A percentile compares a stretch with the other conserved stretches of the same genome.
Evolutionary conservation across 2,888 invertebrate species (phyloP).

Genomic region (Stramonita haemastoma): DNA sequence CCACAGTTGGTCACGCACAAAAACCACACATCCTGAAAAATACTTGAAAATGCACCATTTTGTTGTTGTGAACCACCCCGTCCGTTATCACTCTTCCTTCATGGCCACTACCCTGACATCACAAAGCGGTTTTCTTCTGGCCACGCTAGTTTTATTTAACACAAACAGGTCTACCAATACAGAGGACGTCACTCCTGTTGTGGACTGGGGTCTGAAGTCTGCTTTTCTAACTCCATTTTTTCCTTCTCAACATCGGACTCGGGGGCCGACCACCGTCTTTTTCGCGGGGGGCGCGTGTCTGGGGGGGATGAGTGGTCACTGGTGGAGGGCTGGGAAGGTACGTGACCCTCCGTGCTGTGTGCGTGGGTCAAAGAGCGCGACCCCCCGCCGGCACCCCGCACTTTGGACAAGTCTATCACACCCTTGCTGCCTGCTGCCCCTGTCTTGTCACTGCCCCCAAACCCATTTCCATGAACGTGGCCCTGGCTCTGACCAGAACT

Average conservation of each 20-base stretch:
- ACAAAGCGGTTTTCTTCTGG: neutral
- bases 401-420: too few relatives aligned
- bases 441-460: neutral
- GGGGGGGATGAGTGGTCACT: conserved; percentile 12
- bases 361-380: conserved; percentile 35
- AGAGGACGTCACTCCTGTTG: conserved; percentile 1
- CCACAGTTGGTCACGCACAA: neutral
- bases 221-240: conserved; percentile 30
- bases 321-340: conserved; percentile 3
- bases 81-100: neutral
- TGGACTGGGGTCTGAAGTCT: conserved; percentile 14
- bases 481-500: neutral
- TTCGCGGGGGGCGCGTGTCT: conserved; percentile 43
- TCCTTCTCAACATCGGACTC: conserved; percentile 49
- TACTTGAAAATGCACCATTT: conserved; percentile 20
- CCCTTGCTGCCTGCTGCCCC: neutral
- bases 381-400: neutral
- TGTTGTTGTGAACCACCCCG: neutral
- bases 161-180: neutral
- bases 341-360: conserved; percentile 33
- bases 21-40: neutral
- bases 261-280: conserved; percentile 56
- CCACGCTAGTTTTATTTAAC: neutral
- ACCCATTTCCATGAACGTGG: conserved; percentile 27
- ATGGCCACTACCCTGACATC: conserved; percentile 18